Base-by-base conservation (phyloP, 2,113 vertebrate genomes). In the Crotalus helleri region DNA sequence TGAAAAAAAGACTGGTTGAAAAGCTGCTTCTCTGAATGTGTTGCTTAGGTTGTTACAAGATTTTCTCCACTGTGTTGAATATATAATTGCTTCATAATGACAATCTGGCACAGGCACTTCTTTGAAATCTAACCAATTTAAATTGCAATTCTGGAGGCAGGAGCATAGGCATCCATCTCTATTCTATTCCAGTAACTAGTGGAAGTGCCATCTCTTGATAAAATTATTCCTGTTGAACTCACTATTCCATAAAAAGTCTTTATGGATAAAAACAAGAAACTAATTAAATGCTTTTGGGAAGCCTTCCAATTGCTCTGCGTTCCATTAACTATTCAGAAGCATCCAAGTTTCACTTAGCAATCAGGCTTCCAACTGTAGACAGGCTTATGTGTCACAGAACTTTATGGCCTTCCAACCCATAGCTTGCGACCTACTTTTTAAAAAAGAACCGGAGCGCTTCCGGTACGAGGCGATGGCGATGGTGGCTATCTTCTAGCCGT, bases 181-280 rank as follows among this genome's bases (percentile, higher is more conserved):
- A 44, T 59, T 58, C 33, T 54, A 39, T 33, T 90, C 58, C 26
- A 26, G 29, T 90, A 64, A 61, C 44, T 13, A 23, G 0, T 13
- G 24, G 17, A 21, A 92, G 13, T 2, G 3, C 91, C 87, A 74
- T 90, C 17, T 4, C 11, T 29, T 92, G 51, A 93, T 95, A 90
- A 0, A 0, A 5, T 53, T 61, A 11, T 29, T 86, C 23, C 0
- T 0, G 1, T 33, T 0, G 11, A 26, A 33, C n/a, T 57, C n/a
- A 23, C 13, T 21, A 39, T 88, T 39, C 29, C 55, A 57, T 49
- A 23, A 64, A 29, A 29, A 64, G 6, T 23, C 87, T 29, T 54
- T 1, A 44, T 90, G 44, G 23, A 49, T 90, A 58, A 90, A 23
- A 23, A 58, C 5, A 46, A 59, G 44, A n/a, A n/a, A 53, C 15